Evolutionary conservation across 2,113 vertebrate species (phyloP), one percentile per base, ranked within the genome.

Genomic region (Polyodon spathula): DNA sequence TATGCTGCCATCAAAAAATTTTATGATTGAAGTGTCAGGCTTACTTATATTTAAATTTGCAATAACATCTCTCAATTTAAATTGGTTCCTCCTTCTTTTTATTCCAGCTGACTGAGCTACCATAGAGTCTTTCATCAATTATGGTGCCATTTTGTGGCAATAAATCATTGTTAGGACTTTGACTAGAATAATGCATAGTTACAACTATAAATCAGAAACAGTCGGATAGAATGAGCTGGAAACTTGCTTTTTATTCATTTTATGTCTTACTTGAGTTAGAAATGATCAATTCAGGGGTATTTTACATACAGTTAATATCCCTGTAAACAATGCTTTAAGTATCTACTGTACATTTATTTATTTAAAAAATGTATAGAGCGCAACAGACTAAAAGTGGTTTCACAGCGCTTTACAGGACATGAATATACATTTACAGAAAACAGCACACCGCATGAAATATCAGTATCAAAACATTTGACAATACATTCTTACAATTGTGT

Each of bases 251-350:
- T 41, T 15, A 16, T 7, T 40, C 27, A 41, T 60, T 52, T 1
- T 37, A n/a, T 16, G 17, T 59, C 16, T 8, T 4, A 6, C 27
- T 14, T 12, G 9, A 27, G 16, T 5, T 15, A 27, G 53, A 5
- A 56, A 64, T 27, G 8, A 66, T 63, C 27, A 67, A 38, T 62
- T 66, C 51, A 66, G 58, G 56, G 69, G 37, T 10, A 55, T 58
- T 63, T 60, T 42, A 11, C 61, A 52, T 10, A 57, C 58, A 40
- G 64, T 10, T 56, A 63, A 63, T 51, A 53, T 48, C n/a, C n/a
- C n/a, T n/a, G n/a, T n/a, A n/a, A n/a, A n/a, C n/a, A n/a, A n/a
- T n/a, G n/a, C n/a, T n/a, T n/a, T n/a, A n/a, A n/a, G n/a, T n/a
- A n/a, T n/a, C n/a, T n/a, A n/a, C n/a, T n/a, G n/a, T n/a, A n/a